Conservation (phyloP, 1,140 invertebrate species). For the Brachionus plicatilis region DNA sequence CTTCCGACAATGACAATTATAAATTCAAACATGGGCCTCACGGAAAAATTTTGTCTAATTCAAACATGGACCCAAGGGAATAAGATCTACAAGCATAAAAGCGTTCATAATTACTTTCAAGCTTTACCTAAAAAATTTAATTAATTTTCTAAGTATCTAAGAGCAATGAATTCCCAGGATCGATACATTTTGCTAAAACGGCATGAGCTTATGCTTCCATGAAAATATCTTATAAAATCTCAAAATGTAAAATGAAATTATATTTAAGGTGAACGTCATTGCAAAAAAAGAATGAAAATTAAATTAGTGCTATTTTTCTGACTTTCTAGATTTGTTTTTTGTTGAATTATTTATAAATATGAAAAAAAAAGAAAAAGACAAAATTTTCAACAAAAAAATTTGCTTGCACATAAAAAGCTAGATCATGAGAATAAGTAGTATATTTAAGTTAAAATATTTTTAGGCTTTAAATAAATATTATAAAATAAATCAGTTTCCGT, state of each 20-base stretch:
- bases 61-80: not conserved
- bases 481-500: not conserved
- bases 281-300: not conserved
- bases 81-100: not conserved
- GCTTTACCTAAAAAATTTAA: not conserved
- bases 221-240: not conserved
- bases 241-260: not conserved
- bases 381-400: not conserved
- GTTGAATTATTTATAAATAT: not conserved
- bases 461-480: not conserved
- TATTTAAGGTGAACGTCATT: not conserved
- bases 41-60: not conserved
- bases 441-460: too few relatives aligned
- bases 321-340: not conserved
- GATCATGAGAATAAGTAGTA: not conserved
- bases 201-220: not conserved
- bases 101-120: not conserved
- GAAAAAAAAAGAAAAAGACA: not conserved
- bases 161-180: not conserved
- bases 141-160: not conserved
- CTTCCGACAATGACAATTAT: not conserved
- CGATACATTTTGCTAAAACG: not conserved
- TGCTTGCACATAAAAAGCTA: not conserved
- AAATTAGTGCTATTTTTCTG: not conserved
- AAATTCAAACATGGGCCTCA: not conserved